Conservation (phyloP, 1,140 invertebrate species). For the Solenopsis fugax region DNA sequence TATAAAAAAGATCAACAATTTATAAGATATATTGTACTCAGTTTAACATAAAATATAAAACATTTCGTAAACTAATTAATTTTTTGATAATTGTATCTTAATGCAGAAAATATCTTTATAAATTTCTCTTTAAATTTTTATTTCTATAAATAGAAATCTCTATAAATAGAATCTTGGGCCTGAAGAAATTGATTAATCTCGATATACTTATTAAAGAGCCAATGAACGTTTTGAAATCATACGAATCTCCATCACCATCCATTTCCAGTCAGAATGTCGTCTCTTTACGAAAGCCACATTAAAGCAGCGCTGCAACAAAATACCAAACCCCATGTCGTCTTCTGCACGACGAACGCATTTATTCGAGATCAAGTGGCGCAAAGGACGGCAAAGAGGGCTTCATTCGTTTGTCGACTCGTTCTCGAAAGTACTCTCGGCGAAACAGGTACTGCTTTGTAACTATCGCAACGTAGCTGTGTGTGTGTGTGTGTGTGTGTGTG, state of each 20-base stretch:
- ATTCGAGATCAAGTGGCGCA: constrained; percentile 22
- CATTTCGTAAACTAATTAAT: too few species aligned
- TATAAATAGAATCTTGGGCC: not conserved
- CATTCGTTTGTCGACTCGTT: constrained; percentile 26
- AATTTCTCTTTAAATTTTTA: not conserved
- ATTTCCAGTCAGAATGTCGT: not conserved
- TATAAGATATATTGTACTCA: too few species aligned
- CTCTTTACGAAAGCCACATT: constrained; percentile 45
- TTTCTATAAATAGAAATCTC: not conserved
- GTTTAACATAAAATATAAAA: too few species aligned
- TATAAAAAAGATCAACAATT: too few species aligned
- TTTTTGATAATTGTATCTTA: too few species aligned
- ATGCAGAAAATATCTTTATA: not conserved
- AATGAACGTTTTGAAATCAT: not conserved
- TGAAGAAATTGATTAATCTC: constrained; percentile 17
- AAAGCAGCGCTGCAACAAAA: constrained; percentile 31
- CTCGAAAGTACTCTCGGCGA: constrained; percentile 2
- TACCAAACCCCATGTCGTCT: constrained; percentile 31
- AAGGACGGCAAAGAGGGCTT: constrained; percentile 28
- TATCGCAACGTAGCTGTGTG: not conserved
- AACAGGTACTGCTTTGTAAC: constrained; percentile 23
- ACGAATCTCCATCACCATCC: constrained; percentile 7
- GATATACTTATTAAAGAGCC: not conserved
- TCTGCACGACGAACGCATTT: not conserved
- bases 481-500: not conserved